phyloP scores from a whole-genome alignment of 2,113 vertebrate species.

The Prionailurus viverrinus region DNA sequence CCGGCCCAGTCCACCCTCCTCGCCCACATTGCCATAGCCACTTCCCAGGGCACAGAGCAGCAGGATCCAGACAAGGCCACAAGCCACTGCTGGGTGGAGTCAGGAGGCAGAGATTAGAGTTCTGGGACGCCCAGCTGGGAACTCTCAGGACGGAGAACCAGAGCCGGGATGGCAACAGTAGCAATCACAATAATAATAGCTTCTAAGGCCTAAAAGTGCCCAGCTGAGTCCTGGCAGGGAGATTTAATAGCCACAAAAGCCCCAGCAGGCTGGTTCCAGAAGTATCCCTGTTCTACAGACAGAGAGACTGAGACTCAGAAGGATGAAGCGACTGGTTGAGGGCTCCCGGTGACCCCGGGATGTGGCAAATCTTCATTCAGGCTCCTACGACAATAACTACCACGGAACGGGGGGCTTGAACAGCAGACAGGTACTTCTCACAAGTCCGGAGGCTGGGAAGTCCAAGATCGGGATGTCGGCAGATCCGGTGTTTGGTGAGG shows the following conservation, averaged over 20 bases:
- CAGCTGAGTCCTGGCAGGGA: not conserved
- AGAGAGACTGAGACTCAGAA: not conserved
- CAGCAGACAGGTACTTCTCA: not conserved
- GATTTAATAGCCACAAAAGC: not conserved
- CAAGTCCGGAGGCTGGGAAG: not conserved
- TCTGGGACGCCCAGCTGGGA: not conserved
- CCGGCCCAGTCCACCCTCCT: not conserved
- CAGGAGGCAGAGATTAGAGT: not conserved
- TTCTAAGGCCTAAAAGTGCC: fast-evolving
- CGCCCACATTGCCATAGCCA: not conserved
- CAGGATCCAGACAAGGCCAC: not conserved
- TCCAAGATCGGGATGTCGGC: not conserved
- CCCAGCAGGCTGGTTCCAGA: not conserved
- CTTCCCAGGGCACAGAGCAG: not conserved
- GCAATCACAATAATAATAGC: not conserved
- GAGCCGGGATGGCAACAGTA: not conserved
- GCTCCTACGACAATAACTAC: not conserved
- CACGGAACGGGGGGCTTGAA: not conserved
- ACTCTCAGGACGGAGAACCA: not conserved
- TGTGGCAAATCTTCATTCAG: not conserved
- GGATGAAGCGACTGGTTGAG: not conserved
- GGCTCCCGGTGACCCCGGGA: not conserved
- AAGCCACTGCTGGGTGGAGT: not conserved
- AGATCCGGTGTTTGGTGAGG: not conserved
- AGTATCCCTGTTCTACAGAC: not conserved